Evolutionary conservation across 1,140 invertebrate species (phyloP).

Genomic region (Tenebrio molitor): DNA sequence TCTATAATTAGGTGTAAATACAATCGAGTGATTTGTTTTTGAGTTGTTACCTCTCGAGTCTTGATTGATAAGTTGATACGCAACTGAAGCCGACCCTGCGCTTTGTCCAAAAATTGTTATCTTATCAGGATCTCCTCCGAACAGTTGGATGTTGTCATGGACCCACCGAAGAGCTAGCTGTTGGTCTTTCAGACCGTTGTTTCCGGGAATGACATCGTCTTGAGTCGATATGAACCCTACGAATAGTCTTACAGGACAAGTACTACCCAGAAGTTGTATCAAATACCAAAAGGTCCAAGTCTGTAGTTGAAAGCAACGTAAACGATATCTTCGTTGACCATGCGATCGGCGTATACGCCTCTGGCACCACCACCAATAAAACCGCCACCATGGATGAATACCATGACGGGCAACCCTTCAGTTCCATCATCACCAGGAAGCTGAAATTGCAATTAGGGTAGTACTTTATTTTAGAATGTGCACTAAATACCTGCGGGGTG

Average conservation of each 20-base stretch:
- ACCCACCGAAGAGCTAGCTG: constrained; percentile 67
- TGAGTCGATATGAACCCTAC: constrained; percentile 39
- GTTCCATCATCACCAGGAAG: not conserved
- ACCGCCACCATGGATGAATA: constrained; percentile 81
- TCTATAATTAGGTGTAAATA: not conserved
- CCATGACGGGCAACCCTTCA: constrained; percentile 69
- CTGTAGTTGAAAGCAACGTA: constrained; percentile 75
- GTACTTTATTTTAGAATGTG: not conserved
- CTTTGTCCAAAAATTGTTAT: constrained; percentile 69
- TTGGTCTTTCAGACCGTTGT: constrained; percentile 50
- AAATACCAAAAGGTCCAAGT: constrained; percentile 51
- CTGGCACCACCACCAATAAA: constrained; percentile 69
- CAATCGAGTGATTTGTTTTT: not conserved
- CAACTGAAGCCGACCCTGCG: constrained; percentile 66
- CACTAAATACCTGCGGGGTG: constrained; percentile 44
- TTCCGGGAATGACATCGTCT: constrained; percentile 39
- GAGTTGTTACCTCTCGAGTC: not conserved
- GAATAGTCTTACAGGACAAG: not conserved
- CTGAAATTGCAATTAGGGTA: not conserved
- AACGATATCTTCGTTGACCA: constrained; percentile 71
- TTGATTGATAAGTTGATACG: constrained; percentile 60
- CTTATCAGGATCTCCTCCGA: constrained; percentile 67
- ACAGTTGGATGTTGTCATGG: constrained; percentile 67
- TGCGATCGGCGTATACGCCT: constrained; percentile 69
- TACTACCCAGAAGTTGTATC: not conserved